A percentile compares a stretch with the other conserved stretches of the same genome.
Evolutionary conservation across 2,888 invertebrate genomes (phyloP).

Genomic region (Drosophila neotestacea): DNA sequence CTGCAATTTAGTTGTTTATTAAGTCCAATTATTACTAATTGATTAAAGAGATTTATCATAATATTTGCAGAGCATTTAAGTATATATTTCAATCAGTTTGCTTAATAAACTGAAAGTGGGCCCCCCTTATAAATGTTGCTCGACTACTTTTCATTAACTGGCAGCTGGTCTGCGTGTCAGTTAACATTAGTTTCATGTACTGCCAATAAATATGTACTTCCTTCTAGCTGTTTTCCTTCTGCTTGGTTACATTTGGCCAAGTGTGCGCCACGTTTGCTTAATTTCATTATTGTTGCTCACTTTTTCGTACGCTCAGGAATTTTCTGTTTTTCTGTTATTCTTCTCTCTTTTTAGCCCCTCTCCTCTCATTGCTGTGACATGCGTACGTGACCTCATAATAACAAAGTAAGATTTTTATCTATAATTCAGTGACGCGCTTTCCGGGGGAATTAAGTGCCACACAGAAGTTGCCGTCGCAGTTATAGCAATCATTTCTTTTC

Average conservation of each 20-base stretch:
- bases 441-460: constrained; percentile 45
- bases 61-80: constrained; percentile 5
- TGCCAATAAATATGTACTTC: constrained; percentile 75
- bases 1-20: constrained; percentile 2
- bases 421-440: constrained; percentile 70
- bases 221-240: constrained; percentile 30
- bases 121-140: neutral
- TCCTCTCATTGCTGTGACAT: constrained; percentile 19
- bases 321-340: constrained; percentile 11
- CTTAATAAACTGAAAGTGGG: constrained; percentile 18
- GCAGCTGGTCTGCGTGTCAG: constrained; percentile 58
- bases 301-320: constrained; percentile 23
- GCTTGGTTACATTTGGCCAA: constrained; percentile 65
- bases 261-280: constrained; percentile 73
- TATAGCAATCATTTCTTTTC: constrained; percentile 50
- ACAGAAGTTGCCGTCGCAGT: constrained; percentile 4
- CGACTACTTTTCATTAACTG: constrained; percentile 33
- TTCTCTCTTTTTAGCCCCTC: neutral
- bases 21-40: constrained; percentile 6
- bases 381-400: constrained; percentile 81
- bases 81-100: constrained; percentile 35
- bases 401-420: constrained; percentile 78
- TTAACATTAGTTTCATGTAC: constrained; percentile 71
- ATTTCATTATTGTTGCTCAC: constrained; percentile 74
- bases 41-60: constrained; percentile 6